Evolutionary conservation across 2,797 vertebrate species (phyloP), one percentile per base, ranked within the genome.

Genomic region (Liparis tanakae): DNA sequence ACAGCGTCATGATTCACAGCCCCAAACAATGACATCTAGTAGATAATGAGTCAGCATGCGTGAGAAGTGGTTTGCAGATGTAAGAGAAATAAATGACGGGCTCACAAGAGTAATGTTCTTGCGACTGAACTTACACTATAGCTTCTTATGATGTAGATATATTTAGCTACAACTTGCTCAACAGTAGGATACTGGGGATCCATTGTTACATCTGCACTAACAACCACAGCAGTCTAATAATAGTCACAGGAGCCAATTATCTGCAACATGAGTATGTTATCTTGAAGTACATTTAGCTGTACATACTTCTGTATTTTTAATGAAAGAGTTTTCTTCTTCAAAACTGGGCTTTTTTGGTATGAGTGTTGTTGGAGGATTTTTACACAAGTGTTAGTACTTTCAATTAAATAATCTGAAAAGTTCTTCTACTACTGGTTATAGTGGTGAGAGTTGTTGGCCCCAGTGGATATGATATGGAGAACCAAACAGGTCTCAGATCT

Each of bases 211-310:
- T 43, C 41, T 14, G 41, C 41, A 14, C 41, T 43, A 14, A 43
- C 41, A 43, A 43, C 41, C 41, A 43, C 4, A 43, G 14, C 41
- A 43, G 41, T 43, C 41, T 43, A 43, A 43, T 43, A 43, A 43
- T 43, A 68, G 8, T 36, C n/a, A 72, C 30, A 18, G 51, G 43
- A 18, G 15, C 1, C 4, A 46, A 22, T 62, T 34, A 22, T 57
- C 20, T 74, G 46, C 20, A 10, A 66, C 61, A 55, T 7, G 12
- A 46, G 22, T 43, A 43, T 20, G 67, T 36, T 36, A 37, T 41
- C 60, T 41, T 41, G 41, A 43, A 44, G 14, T 44, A 44, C 43
- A 44, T 44, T 44, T 44, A 44, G 46, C 39, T 54, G 3, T 3
- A 14, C 9, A 61, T 10, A 59, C 10, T 22, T 18, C 6, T 50